Percentiles rank a stretch among this genome's conserved stretches.
Evolutionary conservation across 2,113 vertebrate genomes (phyloP).

Genomic region (Pachyramphus minor): DNA sequence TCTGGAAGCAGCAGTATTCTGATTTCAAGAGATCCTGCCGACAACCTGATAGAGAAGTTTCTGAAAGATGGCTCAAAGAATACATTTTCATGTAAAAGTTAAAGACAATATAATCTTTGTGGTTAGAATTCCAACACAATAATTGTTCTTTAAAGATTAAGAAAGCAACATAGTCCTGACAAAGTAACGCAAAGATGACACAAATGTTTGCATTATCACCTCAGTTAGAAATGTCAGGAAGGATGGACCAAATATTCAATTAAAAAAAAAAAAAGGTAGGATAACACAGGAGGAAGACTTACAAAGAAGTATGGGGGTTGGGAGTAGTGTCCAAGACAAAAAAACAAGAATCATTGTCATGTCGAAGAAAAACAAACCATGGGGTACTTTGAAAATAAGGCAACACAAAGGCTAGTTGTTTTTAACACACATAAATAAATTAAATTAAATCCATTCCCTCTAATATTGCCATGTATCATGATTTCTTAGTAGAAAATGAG

Average conservation of each 20-base stretch:
- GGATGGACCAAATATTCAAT: background rate
- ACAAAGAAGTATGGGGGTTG: background rate
- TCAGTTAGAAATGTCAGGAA: background rate
- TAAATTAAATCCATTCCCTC: background rate
- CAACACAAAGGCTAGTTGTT: background rate
- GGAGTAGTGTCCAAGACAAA: accelerated
- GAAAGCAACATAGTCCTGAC: background rate
- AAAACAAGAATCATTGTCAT: background rate
- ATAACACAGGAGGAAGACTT: background rate
- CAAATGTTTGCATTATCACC: background rate
- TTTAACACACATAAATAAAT: background rate
- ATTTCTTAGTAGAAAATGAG: background rate
- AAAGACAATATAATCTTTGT: background rate
- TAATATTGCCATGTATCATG: background rate
- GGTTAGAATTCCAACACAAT: background rate
- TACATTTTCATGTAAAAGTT: background rate
- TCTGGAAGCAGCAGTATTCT: background rate
- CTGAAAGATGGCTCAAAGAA: background rate
- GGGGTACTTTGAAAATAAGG: background rate
- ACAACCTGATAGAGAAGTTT: background rate
- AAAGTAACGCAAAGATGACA: background rate
- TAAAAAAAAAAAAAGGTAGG: background rate
- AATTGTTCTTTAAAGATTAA: background rate
- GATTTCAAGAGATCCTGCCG: background rate
- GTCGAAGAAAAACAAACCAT: background rate